Percentiles rank a stretch among this genome's conserved stretches.
These are phyloP conservation scores for Caretta caretta DNA, from an alignment of 2,113 vertebrate species.

Conservation along the genomic window DNA sequence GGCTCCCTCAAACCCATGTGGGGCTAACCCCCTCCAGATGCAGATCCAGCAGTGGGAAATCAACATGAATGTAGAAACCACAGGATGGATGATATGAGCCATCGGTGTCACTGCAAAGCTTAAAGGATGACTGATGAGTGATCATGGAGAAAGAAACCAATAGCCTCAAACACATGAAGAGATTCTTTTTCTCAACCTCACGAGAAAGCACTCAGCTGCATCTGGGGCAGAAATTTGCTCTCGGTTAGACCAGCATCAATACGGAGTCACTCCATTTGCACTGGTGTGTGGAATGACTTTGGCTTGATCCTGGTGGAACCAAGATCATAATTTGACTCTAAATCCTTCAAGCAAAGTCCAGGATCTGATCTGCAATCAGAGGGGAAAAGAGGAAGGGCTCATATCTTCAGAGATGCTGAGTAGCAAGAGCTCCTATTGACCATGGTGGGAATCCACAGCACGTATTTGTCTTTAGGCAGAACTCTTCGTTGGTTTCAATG, in stretches of 20 bases:
- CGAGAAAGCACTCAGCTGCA: background rate
- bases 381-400: background rate
- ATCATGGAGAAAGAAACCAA: background rate
- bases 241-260: background rate
- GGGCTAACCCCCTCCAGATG: background rate
- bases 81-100: background rate
- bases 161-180: background rate
- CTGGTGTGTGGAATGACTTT: background rate
- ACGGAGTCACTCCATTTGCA: background rate
- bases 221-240: background rate
- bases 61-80: background rate
- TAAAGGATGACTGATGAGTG: background rate
- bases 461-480: background rate
- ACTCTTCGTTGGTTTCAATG: background rate
- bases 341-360: background rate
- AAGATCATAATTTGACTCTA: background rate
- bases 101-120: background rate
- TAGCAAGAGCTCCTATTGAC: background rate
- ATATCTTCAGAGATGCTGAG: background rate
- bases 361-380: background rate
- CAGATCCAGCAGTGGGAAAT: background rate
- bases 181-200: background rate
- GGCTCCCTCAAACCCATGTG: background rate
- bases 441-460: background rate
- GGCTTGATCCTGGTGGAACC: background rate